Percentiles rank a stretch among this genome's conserved stretches.
Conservation (phyloP, 2,113 vertebrate genomes). For the Triplophysa rosa region DNA sequence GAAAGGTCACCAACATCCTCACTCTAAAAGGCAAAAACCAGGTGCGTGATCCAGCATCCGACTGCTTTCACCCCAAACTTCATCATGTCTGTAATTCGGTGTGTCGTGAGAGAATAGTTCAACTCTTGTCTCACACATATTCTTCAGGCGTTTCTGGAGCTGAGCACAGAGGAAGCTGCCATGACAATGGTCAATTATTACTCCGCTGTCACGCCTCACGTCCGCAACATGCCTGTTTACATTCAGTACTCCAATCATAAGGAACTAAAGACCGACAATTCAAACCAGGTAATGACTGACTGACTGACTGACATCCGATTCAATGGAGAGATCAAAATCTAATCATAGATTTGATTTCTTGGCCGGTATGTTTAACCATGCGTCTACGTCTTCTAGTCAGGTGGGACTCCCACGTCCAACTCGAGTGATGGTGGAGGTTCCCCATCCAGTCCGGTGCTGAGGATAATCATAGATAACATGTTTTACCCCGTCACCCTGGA, state of each 20-base stretch:
- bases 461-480: conserved; percentile 99
- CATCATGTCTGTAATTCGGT: neutral
- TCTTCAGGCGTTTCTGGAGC: conserved; percentile 90
- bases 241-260: conserved; percentile 99
- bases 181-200: conserved; percentile 98
- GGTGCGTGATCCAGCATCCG: conserved; percentile 69
- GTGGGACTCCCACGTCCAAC: conserved; percentile 81
- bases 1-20: conserved; percentile 98
- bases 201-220: conserved; percentile 87
- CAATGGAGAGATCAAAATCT: too few relatives aligned
- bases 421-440: conserved; percentile 86
- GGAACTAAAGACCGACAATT: conserved; percentile 93
- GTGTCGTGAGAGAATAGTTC: neutral
- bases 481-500: conserved; percentile 98
- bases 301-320: neutral
- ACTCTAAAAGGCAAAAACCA: conserved; percentile 98
- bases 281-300: conserved; percentile 81
- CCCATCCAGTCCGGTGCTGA: conserved; percentile 90
- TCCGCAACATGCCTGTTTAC: conserved; percentile 92
- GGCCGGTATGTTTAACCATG: conserved; percentile 72
- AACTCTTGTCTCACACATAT: neutral
- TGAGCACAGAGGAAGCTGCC: conserved; percentile 94
- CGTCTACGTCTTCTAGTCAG: conserved; percentile 89
- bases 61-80: neutral
- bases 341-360: neutral